Evolutionary conservation across 2,888 invertebrate genomes (phyloP).

Genomic region (Himalopsyche japonica): DNA sequence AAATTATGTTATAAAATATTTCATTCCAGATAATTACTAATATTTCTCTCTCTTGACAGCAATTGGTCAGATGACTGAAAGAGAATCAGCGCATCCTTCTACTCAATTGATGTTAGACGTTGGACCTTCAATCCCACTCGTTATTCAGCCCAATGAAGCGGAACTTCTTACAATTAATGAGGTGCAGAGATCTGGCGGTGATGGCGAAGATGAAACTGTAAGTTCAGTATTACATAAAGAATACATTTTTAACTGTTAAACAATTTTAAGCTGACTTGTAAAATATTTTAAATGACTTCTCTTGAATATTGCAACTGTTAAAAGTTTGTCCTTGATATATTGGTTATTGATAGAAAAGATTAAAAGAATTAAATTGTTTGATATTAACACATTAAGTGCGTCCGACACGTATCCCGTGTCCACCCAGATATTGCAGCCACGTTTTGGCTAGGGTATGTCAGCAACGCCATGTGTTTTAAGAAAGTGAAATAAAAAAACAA

Average conservation of each 20-base stretch:
- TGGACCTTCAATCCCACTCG: conserved; percentile 11
- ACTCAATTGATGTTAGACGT: conserved; percentile 44
- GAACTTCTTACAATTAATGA: conserved; percentile 44
- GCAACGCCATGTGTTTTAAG: too few relatives aligned
- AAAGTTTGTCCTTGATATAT: too few relatives aligned
- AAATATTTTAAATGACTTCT: neutral
- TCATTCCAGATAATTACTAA: too few relatives aligned
- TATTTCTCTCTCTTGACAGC: conserved; percentile 50
- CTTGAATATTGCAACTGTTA: too few relatives aligned
- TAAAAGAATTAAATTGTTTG: neutral
- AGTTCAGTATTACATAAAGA: neutral
- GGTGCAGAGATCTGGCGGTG: conserved; percentile 45
- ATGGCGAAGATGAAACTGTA: conserved; percentile 46
- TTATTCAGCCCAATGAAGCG: conserved; percentile 39
- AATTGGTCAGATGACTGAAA: conserved; percentile 92
- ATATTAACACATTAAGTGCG: too few relatives aligned
- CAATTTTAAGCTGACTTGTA: neutral
- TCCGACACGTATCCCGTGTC: too few relatives aligned
- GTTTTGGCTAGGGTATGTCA: too few relatives aligned
- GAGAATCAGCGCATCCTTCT: conserved; percentile 84
- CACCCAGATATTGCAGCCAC: too few relatives aligned
- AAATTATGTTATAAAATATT: too few relatives aligned
- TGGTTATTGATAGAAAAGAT: too few relatives aligned
- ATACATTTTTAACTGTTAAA: neutral
- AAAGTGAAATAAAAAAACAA: too few relatives aligned